Evolutionary conservation across 2,888 invertebrate genomes (phyloP), one percentile per base, ranked within the genome.

Genomic region (Eristalis arbustorum): DNA sequence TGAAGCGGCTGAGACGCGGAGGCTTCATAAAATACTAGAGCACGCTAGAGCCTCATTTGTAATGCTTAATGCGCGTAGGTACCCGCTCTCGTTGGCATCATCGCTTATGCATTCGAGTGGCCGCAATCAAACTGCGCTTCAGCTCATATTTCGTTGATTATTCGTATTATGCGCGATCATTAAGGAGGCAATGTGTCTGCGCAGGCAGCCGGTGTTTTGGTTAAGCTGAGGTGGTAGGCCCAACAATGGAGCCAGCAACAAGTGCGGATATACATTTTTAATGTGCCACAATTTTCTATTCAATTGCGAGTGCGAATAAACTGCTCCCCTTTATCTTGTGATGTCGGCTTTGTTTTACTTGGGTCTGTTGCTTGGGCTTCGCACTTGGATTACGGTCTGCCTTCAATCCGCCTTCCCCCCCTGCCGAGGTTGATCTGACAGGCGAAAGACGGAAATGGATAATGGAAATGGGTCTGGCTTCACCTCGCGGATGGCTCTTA

Each of bases 21-120:
- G 25, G 78, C 22, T 61, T 64, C 56, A 62, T 68, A 76, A 76
- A 76, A 69, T 76, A 72, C 68, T 34, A 77, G 61, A 85, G 74
- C 85, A 85, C 85, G 85, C 85, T 77, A 85, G 64, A 85, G 61
- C 5, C 77, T 85, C 85, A 85, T 85, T 85, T 85, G 85, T 85
- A 77, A 82, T 85, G 76, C 73, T 63, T 82, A 81, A 84, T 84
- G 81, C 84, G 76, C 62, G 71, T 72, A 49, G 67, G 23, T 78
- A 56, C 28, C n/a, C 56, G 49, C 62, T 76, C 22, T 63, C 67
- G 42, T 68, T 68, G 49, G 25, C 59, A 63, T 42, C 56, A 72
- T 64, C 71, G 61, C 85, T 83, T 83, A 78, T 71, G 74, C 64
- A 83, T 87, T 77, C 78, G 40, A 83, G 74, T 69, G 76, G 73